Evolutionary conservation across 2,797 vertebrate species (phyloP), one percentile per base, ranked within the genome.

Genomic region (Melanotaenia trifasciata): DNA sequence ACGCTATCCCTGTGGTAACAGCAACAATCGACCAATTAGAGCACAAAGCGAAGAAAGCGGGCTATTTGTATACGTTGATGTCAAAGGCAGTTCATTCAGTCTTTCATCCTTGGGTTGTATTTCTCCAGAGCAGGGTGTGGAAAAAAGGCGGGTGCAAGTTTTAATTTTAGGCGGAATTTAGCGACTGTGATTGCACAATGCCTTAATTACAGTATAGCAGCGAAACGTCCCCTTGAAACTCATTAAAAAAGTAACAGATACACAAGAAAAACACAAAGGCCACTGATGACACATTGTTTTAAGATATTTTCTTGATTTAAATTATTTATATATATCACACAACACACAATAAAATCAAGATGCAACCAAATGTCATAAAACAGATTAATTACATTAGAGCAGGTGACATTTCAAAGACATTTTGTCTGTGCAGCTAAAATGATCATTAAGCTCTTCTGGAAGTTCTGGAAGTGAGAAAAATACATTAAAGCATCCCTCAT

Each of bases 1-100:
- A 92, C 84, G 84, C 89, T 76, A 82, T 94, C 91, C 61, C 94
- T 78, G 92, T 93, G 90, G 94, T 54, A 94, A 95, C 94, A 84
- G 70, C 4, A 0, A 0, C 20, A 1, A 22, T 57, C 30, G 75
- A 73, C 94, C 94, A 95, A 96, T 95, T 70, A 84, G 78, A 90
- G 64, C 2, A 1, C 57, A 54, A 10, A 53, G 66, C 67, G 81
- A 82, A 90, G 91, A 95, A 94, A 94, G 94, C 94, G 94, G 94
- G 93, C 93, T 85, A 94, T 95, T 95, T 78, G 87, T 90, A 92
- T 91, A 88, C 85, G 91, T 89, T 93, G 84, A 76, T 58, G 85
- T 87, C 75, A 85, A 51, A 82, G 72, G 69, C 60, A 85, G 79
- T 89, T 92, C 94, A 94, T 94, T 94, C 91, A 92, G 69, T 61